A percentile compares a stretch with the other conserved stretches of the same genome.
Conservation (phyloP, 2,888 invertebrate genomes). For the Callimorpha dominula region DNA sequence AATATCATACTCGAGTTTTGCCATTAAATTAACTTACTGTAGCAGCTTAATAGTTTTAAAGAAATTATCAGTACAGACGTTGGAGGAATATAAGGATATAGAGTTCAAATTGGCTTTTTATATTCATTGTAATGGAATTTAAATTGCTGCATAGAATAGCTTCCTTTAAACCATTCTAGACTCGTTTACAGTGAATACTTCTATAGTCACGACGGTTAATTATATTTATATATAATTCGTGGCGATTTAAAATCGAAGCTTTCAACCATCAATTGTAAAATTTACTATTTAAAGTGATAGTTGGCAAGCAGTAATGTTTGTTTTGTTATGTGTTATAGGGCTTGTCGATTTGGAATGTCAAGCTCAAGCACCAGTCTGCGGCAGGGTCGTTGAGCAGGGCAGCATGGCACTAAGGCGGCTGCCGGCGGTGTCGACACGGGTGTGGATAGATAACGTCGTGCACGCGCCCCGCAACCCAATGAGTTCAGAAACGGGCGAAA, state of each 20-base stretch:
- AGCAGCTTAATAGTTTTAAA: conserved; percentile 52
- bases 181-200: conserved; percentile 71
- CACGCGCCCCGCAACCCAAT: conserved; percentile 83
- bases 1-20: conserved; percentile 17
- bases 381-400: conserved; percentile 12
- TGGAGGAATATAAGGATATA: conserved; percentile 54
- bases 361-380: conserved; percentile 18
- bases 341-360: background rate
- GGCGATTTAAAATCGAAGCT: conserved; percentile 49
- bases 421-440: conserved; percentile 43
- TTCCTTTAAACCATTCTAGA: conserved; percentile 74
- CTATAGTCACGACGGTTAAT: conserved; percentile 77
- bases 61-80: conserved; percentile 59
- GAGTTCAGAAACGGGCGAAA: conserved; percentile 80
- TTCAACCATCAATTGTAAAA: background rate
- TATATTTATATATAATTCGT: conserved; percentile 66
- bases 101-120: conserved; percentile 76
- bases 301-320: background rate
- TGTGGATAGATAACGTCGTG: conserved; percentile 69
- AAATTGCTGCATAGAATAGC: conserved; percentile 76
- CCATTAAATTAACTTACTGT: conserved; percentile 47
- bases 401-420: conserved; percentile 19
- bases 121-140: conserved; percentile 78
- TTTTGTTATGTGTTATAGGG: background rate
- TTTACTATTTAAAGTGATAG: too few species aligned